Base-by-base conservation (phyloP, 2,888 invertebrate genomes). In the Brachyptera risi region DNA sequence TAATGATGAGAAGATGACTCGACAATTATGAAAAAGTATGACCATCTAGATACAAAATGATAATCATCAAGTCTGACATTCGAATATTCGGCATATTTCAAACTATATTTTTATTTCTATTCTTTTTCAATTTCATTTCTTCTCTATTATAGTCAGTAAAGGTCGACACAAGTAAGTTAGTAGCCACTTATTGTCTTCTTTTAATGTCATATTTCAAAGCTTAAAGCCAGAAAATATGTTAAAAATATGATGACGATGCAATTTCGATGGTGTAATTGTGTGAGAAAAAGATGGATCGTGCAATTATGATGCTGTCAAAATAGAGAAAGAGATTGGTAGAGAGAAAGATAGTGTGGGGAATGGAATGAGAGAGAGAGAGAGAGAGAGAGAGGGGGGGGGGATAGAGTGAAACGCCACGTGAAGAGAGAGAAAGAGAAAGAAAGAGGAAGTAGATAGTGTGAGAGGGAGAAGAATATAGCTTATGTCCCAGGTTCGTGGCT, bases 241-340 rank as follows among this genome's bases (percentile, higher is more conserved):
- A 54, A 37, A 54, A 54, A 54, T 54, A 54, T 54, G 54, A 37
- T 54, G 37, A 54, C 35, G 23, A 23, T 54, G 37, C 37, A 19
- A 23, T 35, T 35, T 37, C 35, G 21, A 17, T 21, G 37, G 37
- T 37, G 54, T 54, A 54, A 54, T 54, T 54, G 54, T 35, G 31
- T 54, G 54, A 54, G 35, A 23, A 54, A 54, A 54, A 54, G 54
- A 54, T 37, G 54, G 54, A 54, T 54, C 37, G 54, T 13, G 54
- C 54, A 54, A 54, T 54, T 54, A 54, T 54, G 35, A 54, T 19
- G 15, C 54, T 54, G 54, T 54, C 54, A 54, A 21, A 54, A 35
- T 13, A 19, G 37, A 37, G 21, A 19, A 11, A 47, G 47, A n/a
- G 17, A 19, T 7, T 17, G 3, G 47, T 21, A 42, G 50, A 27